phyloP scores from a whole-genome alignment of 2,113 vertebrate species.

The Scalopus aquaticus region DNA sequence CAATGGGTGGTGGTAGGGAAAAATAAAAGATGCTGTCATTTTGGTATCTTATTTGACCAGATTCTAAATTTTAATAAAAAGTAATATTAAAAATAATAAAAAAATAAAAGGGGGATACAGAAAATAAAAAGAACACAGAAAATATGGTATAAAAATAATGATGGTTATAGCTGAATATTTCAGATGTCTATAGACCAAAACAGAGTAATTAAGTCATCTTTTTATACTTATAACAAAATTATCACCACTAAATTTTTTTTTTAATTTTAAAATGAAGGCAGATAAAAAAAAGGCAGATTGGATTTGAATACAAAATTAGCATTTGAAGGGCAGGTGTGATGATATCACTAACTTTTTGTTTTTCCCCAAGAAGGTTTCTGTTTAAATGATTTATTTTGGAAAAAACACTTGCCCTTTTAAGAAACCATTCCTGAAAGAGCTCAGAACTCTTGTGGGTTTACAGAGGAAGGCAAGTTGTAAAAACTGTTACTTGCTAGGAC shows the following conservation, averaged over 20 bases:
- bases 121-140: too few relatives aligned
- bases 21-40: too few relatives aligned
- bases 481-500: not conserved
- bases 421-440: conserved; percentile 37
- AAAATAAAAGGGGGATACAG: too few relatives aligned
- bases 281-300: not conserved
- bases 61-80: too few relatives aligned
- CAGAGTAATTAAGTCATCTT: conserved; percentile 18
- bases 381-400: conserved; percentile 54
- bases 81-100: too few relatives aligned
- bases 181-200: not conserved
- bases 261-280: conserved; percentile 48
- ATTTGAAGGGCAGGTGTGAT: conserved; percentile 34
- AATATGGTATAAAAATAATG: not conserved
- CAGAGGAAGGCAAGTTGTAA: not conserved
- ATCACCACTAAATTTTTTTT: not conserved
- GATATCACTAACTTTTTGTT: conserved; percentile 42
- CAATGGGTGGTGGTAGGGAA: too few relatives aligned
- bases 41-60: too few relatives aligned
- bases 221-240: conserved; percentile 19
- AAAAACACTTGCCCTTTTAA: conserved; percentile 45
- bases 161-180: not conserved
- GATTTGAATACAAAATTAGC: conserved; percentile 1
- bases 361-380: conserved; percentile 48
- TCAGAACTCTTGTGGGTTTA: not conserved